These are phyloP conservation scores for Drosophila burlai DNA, from an alignment of 1,140 invertebrate genomes.

Conservation along the genomic window DNA sequence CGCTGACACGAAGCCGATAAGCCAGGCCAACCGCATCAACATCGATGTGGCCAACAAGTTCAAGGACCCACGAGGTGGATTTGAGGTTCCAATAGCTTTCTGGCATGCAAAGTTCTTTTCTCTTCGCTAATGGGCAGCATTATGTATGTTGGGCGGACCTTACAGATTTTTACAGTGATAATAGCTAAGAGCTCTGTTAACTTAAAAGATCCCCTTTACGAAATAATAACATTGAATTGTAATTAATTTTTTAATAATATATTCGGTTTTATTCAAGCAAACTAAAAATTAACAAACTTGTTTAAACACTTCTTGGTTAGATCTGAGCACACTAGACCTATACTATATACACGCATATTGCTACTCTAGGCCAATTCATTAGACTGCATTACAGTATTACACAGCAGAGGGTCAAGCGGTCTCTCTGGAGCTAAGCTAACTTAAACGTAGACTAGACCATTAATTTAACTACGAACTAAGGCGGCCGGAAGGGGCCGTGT, in stretches of 20 bases:
- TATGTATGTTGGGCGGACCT: constrained; percentile 6
- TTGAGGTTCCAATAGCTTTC: constrained; percentile 15
- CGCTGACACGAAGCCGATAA: constrained; percentile 67
- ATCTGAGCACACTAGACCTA: constrained; percentile 35
- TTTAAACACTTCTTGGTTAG: constrained; percentile 65
- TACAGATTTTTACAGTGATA: no score
- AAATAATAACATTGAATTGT: not conserved
- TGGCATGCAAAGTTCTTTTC: constrained; percentile 11
- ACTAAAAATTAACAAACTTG: constrained; percentile 77
- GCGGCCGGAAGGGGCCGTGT: constrained; percentile 61
- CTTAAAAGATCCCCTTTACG: not conserved
- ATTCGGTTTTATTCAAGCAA: constrained; percentile 71
- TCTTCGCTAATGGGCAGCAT: constrained; percentile 7
- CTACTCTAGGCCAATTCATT: constrained; percentile 34
- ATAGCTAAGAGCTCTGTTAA: no score
- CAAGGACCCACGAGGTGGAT: constrained; percentile 42
- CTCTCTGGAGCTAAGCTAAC: constrained; percentile 40
- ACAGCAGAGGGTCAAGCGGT: constrained; percentile 42
- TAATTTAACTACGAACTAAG: constrained; percentile 72
- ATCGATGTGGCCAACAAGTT: constrained; percentile 48
- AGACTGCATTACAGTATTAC: constrained; percentile 60
- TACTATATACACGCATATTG: constrained; percentile 52
- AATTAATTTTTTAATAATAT: constrained; percentile 25
- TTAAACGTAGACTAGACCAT: constrained; percentile 79
- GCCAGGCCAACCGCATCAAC: constrained; percentile 33